These are phyloP conservation scores for Myotis lucifugus DNA, from an alignment of 2,113 vertebrate genomes.

Conservation along the genomic window DNA sequence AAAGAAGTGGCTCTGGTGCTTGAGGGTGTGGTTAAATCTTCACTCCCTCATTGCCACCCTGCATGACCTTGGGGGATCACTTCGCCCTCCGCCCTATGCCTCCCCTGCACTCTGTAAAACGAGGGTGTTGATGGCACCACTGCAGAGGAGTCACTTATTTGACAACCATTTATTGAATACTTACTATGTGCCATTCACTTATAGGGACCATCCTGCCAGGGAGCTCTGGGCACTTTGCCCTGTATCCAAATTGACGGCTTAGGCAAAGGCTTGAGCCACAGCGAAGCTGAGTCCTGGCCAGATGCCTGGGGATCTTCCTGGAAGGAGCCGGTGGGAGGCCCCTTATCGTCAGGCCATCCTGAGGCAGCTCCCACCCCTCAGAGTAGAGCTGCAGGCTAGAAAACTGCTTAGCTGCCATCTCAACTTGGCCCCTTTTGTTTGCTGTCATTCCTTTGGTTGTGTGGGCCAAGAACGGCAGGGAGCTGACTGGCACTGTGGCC, in stretches of 20 bases:
- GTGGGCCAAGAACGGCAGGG: not conserved
- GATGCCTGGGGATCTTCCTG: not conserved
- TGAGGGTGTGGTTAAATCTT: not conserved
- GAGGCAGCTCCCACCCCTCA: not conserved
- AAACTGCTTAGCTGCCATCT: not conserved
- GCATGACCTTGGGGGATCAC: not conserved
- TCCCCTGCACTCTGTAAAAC: not conserved
- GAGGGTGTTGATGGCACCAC: not conserved
- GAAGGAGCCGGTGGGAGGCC: not conserved
- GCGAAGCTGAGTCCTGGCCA: not conserved
- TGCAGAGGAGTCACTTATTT: not conserved
- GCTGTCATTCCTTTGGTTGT: not conserved
- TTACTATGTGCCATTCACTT: not conserved
- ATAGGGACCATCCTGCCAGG: not conserved
- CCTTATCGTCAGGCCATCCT: not conserved
- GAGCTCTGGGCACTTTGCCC: not conserved
- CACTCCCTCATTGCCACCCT: not conserved
- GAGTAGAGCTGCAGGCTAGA: not conserved
- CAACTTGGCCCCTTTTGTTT: not conserved
- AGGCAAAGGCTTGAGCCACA: not conserved
- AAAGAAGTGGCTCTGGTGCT: not conserved
- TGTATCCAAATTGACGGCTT: not conserved
- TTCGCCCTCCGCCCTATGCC: rapidly evolving
- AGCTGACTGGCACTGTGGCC: not conserved
- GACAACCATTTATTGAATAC: not conserved